A percentile compares a stretch with the other conserved stretches of the same genome.
Conservation (phyloP, 2,113 vertebrate species). For the Takifugu bimaculatus region DNA sequence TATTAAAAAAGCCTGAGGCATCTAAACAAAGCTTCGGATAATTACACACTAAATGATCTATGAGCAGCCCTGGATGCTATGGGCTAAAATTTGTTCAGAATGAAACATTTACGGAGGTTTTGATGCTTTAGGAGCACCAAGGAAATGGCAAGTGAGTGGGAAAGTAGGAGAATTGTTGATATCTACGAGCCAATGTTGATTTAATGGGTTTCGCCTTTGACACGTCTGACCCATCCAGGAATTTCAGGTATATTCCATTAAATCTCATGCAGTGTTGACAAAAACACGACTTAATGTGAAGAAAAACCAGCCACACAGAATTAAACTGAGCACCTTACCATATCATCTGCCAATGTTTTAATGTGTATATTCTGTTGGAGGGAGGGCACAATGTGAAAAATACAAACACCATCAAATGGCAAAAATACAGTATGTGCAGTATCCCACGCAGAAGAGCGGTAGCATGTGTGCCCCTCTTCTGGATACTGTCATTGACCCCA, state of each 20-base stretch:
- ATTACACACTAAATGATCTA: slow-evolving; percentile 47
- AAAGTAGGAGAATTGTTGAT: no score
- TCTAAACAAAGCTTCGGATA: slow-evolving; percentile 35
- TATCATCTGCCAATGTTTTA: slow-evolving; percentile 99
- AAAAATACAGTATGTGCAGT: slow-evolving; percentile 34
- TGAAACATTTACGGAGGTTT: slow-evolving; percentile 21
- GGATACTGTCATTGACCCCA: slow-evolving; percentile 6
- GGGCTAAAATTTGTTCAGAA: slow-evolving; percentile 32
- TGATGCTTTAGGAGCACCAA: slow-evolving; percentile 5
- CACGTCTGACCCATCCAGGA: slow-evolving; percentile 61
- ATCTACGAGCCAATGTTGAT: not conserved
- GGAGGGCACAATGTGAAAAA: slow-evolving; percentile 78
- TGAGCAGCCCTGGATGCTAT: slow-evolving; percentile 26
- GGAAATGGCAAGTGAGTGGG: not conserved
- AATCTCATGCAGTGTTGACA: slow-evolving; percentile 46
- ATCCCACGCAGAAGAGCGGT: slow-evolving; percentile 16
- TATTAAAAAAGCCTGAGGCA: slow-evolving; percentile 38
- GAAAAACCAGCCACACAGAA: slow-evolving; percentile 53
- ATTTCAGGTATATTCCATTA: slow-evolving; percentile 31
- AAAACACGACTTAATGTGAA: slow-evolving; percentile 32
- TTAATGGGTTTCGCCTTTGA: not conserved
- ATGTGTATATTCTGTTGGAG: slow-evolving; percentile 98
- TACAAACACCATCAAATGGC: slow-evolving; percentile 70
- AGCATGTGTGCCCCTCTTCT: slow-evolving; percentile 28
- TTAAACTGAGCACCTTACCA: slow-evolving; percentile 88